Percentiles rank a stretch among this genome's conserved stretches.
phyloP scores from a whole-genome alignment of 2,113 vertebrate genomes.

The Indri indri region DNA sequence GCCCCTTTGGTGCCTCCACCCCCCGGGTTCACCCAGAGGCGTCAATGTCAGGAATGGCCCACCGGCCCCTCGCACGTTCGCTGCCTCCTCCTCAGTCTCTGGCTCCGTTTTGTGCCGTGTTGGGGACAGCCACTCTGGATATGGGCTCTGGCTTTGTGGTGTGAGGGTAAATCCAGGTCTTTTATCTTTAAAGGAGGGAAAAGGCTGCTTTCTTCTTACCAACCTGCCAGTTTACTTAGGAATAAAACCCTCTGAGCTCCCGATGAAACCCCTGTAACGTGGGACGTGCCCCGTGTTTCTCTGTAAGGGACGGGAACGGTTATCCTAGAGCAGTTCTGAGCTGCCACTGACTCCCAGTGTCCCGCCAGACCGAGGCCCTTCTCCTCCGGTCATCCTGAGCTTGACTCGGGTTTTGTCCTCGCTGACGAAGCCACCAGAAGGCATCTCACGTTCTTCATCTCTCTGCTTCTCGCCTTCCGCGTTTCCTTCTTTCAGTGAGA shows the following conservation, averaged over 20 bases:
- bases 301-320: background rate
- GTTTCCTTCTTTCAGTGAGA: background rate
- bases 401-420: background rate
- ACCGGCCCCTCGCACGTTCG: background rate
- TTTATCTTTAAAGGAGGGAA: background rate
- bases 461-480: too few relatives aligned
- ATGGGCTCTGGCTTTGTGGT: background rate
- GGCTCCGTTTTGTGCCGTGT: background rate
- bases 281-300: too few relatives aligned
- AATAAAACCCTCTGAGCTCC: background rate
- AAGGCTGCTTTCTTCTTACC: background rate
- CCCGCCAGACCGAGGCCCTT: background rate
- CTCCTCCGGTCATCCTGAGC: background rate
- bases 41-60: background rate
- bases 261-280: accelerated
- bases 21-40: background rate
- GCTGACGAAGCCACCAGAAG: background rate
- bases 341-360: background rate
- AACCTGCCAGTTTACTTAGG: background rate
- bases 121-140: background rate
- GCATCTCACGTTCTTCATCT: background rate
- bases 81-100: background rate
- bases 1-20: background rate
- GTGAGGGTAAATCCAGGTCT: background rate
- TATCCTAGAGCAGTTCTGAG: too few relatives aligned